phyloP scores from a whole-genome alignment of 2,888 invertebrate genomes.

The Hypselothyrea guttata region DNA sequence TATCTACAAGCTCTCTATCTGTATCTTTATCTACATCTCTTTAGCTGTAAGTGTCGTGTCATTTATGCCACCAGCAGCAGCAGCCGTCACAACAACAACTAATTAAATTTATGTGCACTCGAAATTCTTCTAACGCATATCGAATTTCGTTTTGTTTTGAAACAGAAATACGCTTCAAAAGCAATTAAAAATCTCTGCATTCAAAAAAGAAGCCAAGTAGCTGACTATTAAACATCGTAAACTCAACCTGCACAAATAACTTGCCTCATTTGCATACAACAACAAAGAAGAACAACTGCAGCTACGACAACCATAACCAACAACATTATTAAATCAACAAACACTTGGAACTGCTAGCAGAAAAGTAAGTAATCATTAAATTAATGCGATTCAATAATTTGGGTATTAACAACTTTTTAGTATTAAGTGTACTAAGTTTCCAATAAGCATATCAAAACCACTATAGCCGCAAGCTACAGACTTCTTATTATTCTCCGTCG shows the following conservation, averaged over 20 bases:
- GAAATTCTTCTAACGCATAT: constrained; percentile 43
- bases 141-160: constrained; percentile 44
- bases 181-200: constrained; percentile 50
- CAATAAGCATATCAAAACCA: too few relatives aligned
- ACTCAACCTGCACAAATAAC: constrained; percentile 33
- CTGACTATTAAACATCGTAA: constrained; percentile 45
- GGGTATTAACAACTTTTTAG: too few relatives aligned
- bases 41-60: constrained; percentile 56
- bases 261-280: constrained; percentile 53
- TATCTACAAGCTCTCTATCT: constrained; percentile 16
- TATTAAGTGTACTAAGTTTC: too few relatives aligned
- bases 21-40: constrained; percentile 29
- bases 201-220: constrained; percentile 37
- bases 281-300: constrained; percentile 26
- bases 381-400: too few relatives aligned
- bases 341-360: too few relatives aligned
- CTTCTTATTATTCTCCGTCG: too few relatives aligned
- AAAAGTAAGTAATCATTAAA: too few relatives aligned
- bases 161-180: constrained; percentile 61
- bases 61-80: constrained; percentile 40
- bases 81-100: constrained; percentile 25
- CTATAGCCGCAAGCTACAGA: too few relatives aligned
- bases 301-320: constrained; percentile 12
- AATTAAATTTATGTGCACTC: constrained; percentile 51
- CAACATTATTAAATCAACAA: constrained; percentile 18